Base-by-base conservation (phyloP, 1,140 invertebrate species). In the Lucilia cuprina region DNA sequence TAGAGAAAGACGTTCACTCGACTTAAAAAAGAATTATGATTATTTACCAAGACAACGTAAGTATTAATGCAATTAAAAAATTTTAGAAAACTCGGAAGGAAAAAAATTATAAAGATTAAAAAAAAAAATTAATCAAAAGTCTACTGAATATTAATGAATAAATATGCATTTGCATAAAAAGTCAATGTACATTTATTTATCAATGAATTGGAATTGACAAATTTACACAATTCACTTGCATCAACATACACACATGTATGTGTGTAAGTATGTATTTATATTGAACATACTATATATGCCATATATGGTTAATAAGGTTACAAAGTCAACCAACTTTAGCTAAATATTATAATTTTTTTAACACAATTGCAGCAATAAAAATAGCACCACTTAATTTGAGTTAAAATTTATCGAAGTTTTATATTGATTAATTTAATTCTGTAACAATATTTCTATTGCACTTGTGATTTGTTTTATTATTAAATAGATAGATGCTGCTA, bases 371-470 rank as follows among this genome's bases (percentile, higher is more conserved):
- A 77, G 41, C 35, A 83, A 74, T 85, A 49, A 87, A 21, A 25
- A 25, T 25, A 74, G 70, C 70, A 34, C 5, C 10, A 21, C 70
- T 74, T 25, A 74, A 74, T 2, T 25, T 10, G 41, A 41, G 0
- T 0, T 88, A 87, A 86, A 85, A 87, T 86, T 83, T 86, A 86
- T 88, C 89, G 87, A 87, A 12, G 17, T 17, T 55, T 12, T 14
- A 55, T 55, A n/a, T 55, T 13, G 50, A 55, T 55, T 55, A 10
- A 5, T 12, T 5, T 55, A 14, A 12, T 41, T 41, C 5, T 55
- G 50, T 55, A 55, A 55, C 4, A 17, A 55, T 30, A 30, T 30
- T 30, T 30, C 25, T 30, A 30, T 55, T 17, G 12, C 9, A n/a
- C 9, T 17, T 55, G 50, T 55, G 50, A 12, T 55, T 55, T 14